Percentiles rank a stretch among this genome's conserved stretches.
Conservation (phyloP, 1,140 invertebrate genomes). For the Monochamus saltuarius region DNA sequence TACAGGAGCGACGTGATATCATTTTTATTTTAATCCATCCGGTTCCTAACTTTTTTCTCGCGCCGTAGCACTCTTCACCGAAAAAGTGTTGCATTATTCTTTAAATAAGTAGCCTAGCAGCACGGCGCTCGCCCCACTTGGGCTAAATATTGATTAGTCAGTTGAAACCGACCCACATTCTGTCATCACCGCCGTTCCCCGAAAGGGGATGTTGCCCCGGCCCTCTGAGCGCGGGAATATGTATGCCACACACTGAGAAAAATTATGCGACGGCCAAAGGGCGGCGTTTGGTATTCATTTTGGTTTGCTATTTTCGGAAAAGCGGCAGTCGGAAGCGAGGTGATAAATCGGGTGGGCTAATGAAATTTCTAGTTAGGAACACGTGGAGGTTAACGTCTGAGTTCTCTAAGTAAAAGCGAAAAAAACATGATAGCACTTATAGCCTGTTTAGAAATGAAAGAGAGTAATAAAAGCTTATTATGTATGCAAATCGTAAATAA, state of each 20-base stretch:
- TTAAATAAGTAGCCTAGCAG: slow-evolving; percentile 28
- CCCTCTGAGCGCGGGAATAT: not conserved
- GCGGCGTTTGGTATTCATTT: not conserved
- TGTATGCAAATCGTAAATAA: no score
- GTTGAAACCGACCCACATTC: slow-evolving; percentile 23
- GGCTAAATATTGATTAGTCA: slow-evolving; percentile 23
- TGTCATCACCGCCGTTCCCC: slow-evolving; percentile 12
- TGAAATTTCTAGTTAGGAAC: no score
- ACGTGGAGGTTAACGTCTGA: no score
- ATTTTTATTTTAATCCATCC: no score
- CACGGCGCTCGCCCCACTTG: slow-evolving; percentile 20
- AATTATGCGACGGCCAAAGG: slow-evolving; percentile 5
- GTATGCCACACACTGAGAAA: slow-evolving; percentile 10
- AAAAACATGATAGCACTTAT: no score
- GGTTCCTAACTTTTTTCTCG: no score
- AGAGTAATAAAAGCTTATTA: no score
- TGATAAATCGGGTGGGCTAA: no score
- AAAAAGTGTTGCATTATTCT: slow-evolving; percentile 29
- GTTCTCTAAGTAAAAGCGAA: no score
- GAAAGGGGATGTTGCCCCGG: not conserved
- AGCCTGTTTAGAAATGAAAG: no score
- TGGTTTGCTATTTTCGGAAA: not conserved
- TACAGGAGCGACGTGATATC: no score
- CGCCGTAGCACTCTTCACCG: not conserved
- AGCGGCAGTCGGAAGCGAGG: no score